Evolutionary conservation across 2,888 invertebrate genomes (phyloP), one percentile per base, ranked within the genome.

Genomic region (Pardosa pseudoannulata): DNA sequence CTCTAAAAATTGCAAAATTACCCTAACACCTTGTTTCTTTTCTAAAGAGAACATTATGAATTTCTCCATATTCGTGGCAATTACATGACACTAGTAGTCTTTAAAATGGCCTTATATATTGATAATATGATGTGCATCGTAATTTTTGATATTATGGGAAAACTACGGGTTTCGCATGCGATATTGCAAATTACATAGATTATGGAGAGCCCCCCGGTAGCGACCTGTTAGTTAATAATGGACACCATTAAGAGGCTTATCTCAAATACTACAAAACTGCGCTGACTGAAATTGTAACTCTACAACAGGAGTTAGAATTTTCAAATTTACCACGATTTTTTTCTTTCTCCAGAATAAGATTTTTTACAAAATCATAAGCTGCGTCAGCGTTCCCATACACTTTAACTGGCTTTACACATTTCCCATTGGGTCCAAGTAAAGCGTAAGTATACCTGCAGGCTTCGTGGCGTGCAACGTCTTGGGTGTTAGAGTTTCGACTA

Each of bases 61-160:
- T 23, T 62, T 23, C 13, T 62, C 28, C 41, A 46, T 46, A 46
- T 16, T 46, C 13, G 41, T 46, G 2, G 41, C 41, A 9, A 46
- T 46, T 9, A 46, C 41, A 16, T 46, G 13, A 16, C 9, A 13
- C 6, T 6, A 2, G 16, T 13, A 13, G 16, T 46, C 41, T 6
- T 46, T 5, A 13, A 13, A 9, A 16, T 46, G 9, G 9, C 41
- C 41, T 2, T 16, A n/a, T 13, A 2, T n/a, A n/a, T 13, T 46
- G 6, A 2, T 16, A 46, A 74, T 74, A 16, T 29, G 64, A 36
- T 62, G 74, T 2, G 23, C 62, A 36, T 74, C 74, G 19, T 74
- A 74, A 31, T 70, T 3, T 39, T 70, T 70, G 5, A 70, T 27
- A 19, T 39, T 70, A 27, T 70, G n/a, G 70, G 11, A 70, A 27